These are phyloP conservation scores for Xenopus laevis DNA, from an alignment of 2,113 vertebrate species.

Conservation along the genomic window DNA sequence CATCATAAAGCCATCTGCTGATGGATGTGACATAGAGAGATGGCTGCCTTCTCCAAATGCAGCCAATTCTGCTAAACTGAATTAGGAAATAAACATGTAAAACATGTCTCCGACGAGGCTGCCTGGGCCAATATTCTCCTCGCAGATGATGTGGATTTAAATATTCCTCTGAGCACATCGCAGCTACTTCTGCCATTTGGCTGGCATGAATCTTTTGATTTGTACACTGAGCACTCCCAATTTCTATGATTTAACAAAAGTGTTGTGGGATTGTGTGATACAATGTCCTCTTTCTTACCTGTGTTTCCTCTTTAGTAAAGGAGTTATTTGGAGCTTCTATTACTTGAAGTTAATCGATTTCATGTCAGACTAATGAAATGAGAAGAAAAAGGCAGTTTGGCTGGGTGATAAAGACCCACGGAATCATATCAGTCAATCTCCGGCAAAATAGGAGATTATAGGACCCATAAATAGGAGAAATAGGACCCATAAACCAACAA, in stretches of 20 bases:
- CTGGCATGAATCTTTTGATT: background rate
- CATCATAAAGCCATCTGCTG: slow-evolving; percentile 32
- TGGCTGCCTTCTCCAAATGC: slow-evolving; percentile 5
- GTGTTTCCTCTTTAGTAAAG: too few relatives aligned
- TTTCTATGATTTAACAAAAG: background rate
- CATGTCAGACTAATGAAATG: too few relatives aligned
- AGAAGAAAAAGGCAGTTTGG: too few relatives aligned
- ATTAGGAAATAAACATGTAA: slow-evolving; percentile 29
- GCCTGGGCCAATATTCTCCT: background rate
- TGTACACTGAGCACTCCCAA: background rate
- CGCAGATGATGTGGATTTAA: slow-evolving; percentile 5
- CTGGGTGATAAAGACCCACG: too few relatives aligned
- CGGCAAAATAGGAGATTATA: too few relatives aligned
- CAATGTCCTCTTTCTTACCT: too few relatives aligned
- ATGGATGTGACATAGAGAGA: slow-evolving; percentile 12
- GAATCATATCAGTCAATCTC: too few relatives aligned
- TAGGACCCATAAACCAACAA: too few relatives aligned
- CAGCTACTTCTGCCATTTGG: background rate
- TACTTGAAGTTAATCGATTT: too few relatives aligned
- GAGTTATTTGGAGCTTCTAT: too few relatives aligned
- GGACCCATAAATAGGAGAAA: too few relatives aligned
- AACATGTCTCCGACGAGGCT: slow-evolving; percentile 8
- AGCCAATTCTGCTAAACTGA: slow-evolving; percentile 21
- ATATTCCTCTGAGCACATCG: background rate
- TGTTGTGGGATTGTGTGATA: too few relatives aligned